These are phyloP conservation scores for Sebastes melanostomus DNA, from an alignment of 2,797 vertebrate genomes.

Conservation along the genomic window DNA sequence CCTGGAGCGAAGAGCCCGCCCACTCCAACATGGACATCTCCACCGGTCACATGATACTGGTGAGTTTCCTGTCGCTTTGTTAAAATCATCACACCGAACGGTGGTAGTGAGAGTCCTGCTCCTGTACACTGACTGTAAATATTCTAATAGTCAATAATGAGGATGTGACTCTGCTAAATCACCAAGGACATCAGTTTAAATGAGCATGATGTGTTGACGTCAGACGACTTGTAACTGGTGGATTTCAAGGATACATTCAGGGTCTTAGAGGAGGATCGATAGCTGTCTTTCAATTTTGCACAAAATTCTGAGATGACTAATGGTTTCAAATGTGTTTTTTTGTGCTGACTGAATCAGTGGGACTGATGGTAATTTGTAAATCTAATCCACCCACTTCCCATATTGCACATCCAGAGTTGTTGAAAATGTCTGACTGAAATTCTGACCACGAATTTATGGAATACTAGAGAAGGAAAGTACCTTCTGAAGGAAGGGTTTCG, in stretches of 20 bases:
- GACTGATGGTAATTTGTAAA: not conserved
- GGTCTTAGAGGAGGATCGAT: not conserved
- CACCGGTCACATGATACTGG: conserved; percentile 98
- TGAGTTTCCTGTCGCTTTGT: conserved; percentile 74
- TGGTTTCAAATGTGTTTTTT: not conserved
- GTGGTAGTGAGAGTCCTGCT: not conserved
- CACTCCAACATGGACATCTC: conserved; percentile 99
- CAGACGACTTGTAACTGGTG: not conserved
- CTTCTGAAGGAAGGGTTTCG: not conserved
- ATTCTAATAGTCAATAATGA: not conserved
- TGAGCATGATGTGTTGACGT: not conserved
- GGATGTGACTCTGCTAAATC: not conserved
- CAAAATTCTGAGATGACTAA: not conserved
- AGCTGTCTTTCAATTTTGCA: not conserved
- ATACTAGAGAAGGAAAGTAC: not conserved
- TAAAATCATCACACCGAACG: conserved; percentile 75
- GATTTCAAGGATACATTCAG: not conserved
- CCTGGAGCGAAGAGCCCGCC: conserved; percentile 95
- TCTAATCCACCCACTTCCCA: not conserved
- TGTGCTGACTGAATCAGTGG: not conserved
- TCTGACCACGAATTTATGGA: not conserved
- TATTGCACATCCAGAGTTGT: not conserved
- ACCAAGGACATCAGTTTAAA: conserved; percentile 32
- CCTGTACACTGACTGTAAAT: not conserved
- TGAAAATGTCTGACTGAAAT: not conserved